A percentile compares a stretch with the other conserved stretches of the same genome.
These are phyloP conservation scores for Chrysocyon brachyurus DNA, from an alignment of 2,797 vertebrate genomes.

Conservation along the genomic window DNA sequence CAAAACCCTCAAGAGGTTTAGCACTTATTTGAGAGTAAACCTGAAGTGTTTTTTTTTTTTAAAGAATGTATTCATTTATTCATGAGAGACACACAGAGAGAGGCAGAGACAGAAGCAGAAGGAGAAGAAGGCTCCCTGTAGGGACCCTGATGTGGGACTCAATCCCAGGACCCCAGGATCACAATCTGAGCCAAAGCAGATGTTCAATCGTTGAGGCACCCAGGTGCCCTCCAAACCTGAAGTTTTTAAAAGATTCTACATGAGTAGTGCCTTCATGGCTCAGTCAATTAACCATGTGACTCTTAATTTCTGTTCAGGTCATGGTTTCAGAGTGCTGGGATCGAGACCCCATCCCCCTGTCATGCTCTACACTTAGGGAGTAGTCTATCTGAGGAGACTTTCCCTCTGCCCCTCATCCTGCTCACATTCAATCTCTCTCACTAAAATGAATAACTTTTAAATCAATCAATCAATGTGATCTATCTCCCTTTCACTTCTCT, in stretches of 20 bases:
- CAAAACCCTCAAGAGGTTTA: background rate
- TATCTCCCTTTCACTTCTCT: background rate
- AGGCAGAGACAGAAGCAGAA: too few relatives aligned
- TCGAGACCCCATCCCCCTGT: fast-evolving
- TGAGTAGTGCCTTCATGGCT: background rate
- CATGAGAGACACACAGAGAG: too few relatives aligned
- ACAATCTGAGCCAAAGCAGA: too few relatives aligned
- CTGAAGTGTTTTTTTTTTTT: background rate
- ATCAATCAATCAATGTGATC: background rate
- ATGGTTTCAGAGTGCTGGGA: background rate
- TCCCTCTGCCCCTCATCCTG: background rate
- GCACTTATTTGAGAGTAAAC: background rate
- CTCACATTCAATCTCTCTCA: background rate
- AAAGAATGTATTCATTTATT: too few relatives aligned
- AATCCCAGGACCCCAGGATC: too few relatives aligned
- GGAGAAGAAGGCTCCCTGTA: too few relatives aligned
- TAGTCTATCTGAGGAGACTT: background rate
- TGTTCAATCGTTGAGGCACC: too few relatives aligned
- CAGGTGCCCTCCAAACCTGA: background rate
- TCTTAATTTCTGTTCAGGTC: background rate
- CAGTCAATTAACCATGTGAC: background rate
- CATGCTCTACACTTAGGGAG: background rate
- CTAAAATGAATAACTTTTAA: background rate
- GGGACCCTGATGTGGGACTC: too few relatives aligned
- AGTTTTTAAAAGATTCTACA: background rate